A percentile compares a stretch with the other conserved stretches of the same genome.
These are phyloP conservation scores for Oryzias dopingdopingensis DNA, from an alignment of 2,797 vertebrate species.

Conservation along the genomic window DNA sequence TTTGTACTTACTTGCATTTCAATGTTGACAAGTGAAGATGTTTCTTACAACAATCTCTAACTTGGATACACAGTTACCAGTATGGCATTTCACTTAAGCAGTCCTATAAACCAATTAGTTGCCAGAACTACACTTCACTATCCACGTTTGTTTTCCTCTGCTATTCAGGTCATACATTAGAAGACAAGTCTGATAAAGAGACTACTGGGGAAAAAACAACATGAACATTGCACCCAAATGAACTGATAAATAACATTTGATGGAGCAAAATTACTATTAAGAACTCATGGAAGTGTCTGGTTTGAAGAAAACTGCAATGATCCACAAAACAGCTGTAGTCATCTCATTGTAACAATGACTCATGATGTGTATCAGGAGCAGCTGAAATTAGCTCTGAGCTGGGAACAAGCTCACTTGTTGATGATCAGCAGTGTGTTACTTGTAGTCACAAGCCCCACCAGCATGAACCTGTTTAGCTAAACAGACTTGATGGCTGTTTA, in stretches of 20 bases:
- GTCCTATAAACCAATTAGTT: conserved; percentile 19
- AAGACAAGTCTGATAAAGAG: no score
- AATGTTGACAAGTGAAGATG: conserved; percentile 22
- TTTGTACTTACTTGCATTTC: conserved; percentile 15
- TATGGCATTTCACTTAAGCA: conserved; percentile 23
- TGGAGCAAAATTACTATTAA: background rate
- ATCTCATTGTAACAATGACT: background rate
- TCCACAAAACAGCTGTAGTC: background rate
- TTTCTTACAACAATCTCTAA: conserved; percentile 10
- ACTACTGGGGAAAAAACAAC: conserved; percentile 25
- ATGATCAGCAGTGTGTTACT: no score
- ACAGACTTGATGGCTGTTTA: no score
- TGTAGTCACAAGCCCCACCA: no score
- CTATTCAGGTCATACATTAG: no score
- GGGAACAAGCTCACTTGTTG: no score
- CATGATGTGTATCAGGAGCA: background rate
- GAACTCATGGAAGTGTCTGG: background rate
- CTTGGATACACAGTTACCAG: conserved; percentile 25
- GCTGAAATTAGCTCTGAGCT: background rate
- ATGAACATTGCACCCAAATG: conserved; percentile 26
- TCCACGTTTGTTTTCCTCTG: no score
- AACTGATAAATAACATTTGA: conserved; percentile 10
- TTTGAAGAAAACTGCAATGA: background rate
- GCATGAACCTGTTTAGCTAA: no score
- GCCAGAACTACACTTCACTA: conserved; percentile 7